phyloP scores from a whole-genome alignment of 2,888 invertebrate genomes.

The Melanostoma scalare region DNA sequence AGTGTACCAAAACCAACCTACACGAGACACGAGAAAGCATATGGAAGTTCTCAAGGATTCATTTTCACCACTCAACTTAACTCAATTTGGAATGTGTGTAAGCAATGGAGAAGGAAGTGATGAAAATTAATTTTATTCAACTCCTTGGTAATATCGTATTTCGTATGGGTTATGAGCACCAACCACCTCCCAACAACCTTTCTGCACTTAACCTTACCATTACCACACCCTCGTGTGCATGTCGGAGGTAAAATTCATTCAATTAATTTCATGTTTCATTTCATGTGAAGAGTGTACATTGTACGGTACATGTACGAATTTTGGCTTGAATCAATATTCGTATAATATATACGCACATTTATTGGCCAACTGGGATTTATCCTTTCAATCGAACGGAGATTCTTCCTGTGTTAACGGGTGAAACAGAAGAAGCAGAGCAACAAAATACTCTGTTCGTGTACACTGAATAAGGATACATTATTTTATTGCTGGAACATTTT shows the following conservation, averaged over 20 bases:
- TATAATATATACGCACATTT: slow-evolving; percentile 28
- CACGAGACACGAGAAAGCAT: background rate
- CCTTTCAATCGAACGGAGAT: slow-evolving; percentile 35
- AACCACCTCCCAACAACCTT: background rate
- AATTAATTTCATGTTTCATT: slow-evolving; percentile 69
- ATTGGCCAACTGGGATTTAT: slow-evolving; percentile 65
- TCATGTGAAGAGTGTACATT: slow-evolving; percentile 40
- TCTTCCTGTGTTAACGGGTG: slow-evolving; percentile 1
- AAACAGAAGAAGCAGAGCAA: slow-evolving; percentile 17
- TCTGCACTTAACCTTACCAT: slow-evolving; percentile 26
- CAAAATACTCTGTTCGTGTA: background rate
- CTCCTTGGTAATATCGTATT: slow-evolving; percentile 2
- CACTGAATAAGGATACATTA: slow-evolving; percentile 42
- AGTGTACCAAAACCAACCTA: background rate
- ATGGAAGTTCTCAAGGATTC: slow-evolving; percentile 12
- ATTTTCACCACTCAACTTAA: slow-evolving; percentile 23
- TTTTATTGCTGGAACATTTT: slow-evolving; percentile 58
- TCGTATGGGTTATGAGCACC: slow-evolving; percentile 21
- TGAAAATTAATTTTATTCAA: slow-evolving; percentile 11
- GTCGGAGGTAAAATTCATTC: slow-evolving; percentile 59
- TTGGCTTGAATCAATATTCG: slow-evolving; percentile 48
- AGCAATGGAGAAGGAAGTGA: background rate
- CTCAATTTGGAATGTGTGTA: slow-evolving; percentile 20
- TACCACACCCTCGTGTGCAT: slow-evolving; percentile 5
- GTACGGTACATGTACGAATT: slow-evolving; percentile 11